phyloP scores from a whole-genome alignment of 1,140 invertebrate genomes.

The Microvelia longipes region DNA sequence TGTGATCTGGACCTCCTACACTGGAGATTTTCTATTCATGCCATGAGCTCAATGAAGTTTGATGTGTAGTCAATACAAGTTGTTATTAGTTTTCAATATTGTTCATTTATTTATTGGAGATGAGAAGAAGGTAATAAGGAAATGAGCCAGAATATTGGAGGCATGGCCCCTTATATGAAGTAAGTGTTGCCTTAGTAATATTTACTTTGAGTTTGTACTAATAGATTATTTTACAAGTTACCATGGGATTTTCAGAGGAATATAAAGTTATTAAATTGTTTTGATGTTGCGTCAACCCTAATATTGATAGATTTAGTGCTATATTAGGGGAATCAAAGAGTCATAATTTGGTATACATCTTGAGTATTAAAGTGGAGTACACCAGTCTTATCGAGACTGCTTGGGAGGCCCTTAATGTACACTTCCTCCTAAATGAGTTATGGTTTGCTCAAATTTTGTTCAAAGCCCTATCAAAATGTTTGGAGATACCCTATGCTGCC shows the following conservation, averaged over 20 bases:
- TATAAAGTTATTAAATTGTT: neutral
- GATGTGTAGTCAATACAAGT: too few relatives aligned
- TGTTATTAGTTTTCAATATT: neutral
- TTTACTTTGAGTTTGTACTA: neutral
- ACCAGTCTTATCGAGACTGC: too few relatives aligned
- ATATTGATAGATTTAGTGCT: neutral
- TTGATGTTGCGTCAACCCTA: neutral
- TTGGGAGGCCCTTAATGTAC: too few relatives aligned
- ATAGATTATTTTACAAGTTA: too few relatives aligned
- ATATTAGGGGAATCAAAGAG: neutral
- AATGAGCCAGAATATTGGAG: slow-evolving; percentile 31
- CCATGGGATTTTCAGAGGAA: neutral
- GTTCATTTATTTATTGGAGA: slow-evolving; percentile 9
- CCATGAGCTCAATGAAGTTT: neutral
- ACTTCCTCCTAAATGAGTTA: too few relatives aligned
- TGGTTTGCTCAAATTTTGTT: too few relatives aligned
- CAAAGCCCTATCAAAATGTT: too few relatives aligned
- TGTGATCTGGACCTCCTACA: neutral
- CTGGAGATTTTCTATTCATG: neutral
- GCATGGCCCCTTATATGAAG: slow-evolving; percentile 35
- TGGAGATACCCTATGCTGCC: too few relatives aligned
- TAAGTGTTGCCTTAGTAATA: slow-evolving; percentile 8
- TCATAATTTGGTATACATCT: neutral
- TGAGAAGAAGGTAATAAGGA: slow-evolving; percentile 18
- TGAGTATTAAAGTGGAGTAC: too few relatives aligned